phyloP scores from a whole-genome alignment of 1,140 invertebrate species.

The Solen grandis region DNA sequence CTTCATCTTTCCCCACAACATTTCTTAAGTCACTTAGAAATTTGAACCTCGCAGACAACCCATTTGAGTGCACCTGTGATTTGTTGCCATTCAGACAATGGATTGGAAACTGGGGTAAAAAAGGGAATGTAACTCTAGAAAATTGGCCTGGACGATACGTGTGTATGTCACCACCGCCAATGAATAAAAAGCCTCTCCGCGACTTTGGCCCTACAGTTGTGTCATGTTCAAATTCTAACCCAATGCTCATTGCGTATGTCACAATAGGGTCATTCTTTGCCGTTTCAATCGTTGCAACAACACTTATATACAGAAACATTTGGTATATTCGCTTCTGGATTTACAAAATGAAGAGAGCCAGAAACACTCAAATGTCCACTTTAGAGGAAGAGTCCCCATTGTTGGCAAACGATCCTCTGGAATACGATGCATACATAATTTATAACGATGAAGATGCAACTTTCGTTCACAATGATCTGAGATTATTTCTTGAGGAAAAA shows the following conservation, averaged over 20 bases:
- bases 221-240: neutral
- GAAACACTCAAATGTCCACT: neutral
- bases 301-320: constrained; percentile 12
- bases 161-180: neutral
- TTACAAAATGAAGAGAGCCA: neutral
- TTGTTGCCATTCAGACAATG: constrained; percentile 9
- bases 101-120: neutral
- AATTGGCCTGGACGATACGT: constrained; percentile 13
- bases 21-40: neutral
- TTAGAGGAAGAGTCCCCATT: neutral
- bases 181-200: neutral
- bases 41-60: constrained; percentile 3
- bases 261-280: neutral
- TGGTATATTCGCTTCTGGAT: constrained; percentile 35
- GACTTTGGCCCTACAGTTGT: neutral
- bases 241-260: neutral
- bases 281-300: neutral
- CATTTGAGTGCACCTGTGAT: constrained; percentile 6
- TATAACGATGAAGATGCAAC: neutral
- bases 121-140: constrained; percentile 2
- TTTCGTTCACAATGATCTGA: constrained; percentile 24
- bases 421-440: constrained; percentile 29
- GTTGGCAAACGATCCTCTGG: neutral
- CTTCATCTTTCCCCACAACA: neutral
- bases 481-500: constrained; percentile 6